Base-by-base conservation (phyloP, 2,888 invertebrate genomes). In the Syritta pipiens region DNA sequence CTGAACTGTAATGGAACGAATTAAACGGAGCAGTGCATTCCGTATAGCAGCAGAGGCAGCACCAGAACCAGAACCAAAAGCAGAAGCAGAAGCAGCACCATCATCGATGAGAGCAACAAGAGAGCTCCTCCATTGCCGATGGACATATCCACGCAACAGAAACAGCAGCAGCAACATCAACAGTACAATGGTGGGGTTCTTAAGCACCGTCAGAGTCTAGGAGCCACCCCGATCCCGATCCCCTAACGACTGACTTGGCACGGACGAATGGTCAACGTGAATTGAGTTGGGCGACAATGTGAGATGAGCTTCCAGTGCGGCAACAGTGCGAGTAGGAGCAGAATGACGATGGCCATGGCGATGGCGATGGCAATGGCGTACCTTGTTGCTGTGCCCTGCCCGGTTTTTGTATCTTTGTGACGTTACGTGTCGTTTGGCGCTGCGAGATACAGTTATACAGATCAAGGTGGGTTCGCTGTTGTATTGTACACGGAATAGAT, bases 1-100 rank as follows among this genome's bases (percentile, higher is more conserved):
- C 82, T 86, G 86, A 86, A 85, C 86, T 86, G 86, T 85, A 84
- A 85, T 84, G 85, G 84, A 86, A 86, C 84, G 85, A 85, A 85
- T 86, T 86, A 86, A 86, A 85, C 84, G 84, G 83, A 82, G 82
- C 83, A 82, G 68, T 84, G 83, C 82, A 83, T 82, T 71, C 60
- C 72, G 42, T 67, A 79, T 42, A 55, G 63, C 48, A 28, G 46
- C 35, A 44, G 49, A 40, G 49, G 22, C 30, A 14, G 14, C 37
- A 14, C 6, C 37, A 17, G 37, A 12, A 37, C 14, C 14, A 37
- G 37, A 3, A 32, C 12, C 12, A 12, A 3, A 10, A 32, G 32
- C 4, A 35, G 37, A 14, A 37, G 14, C 37, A 37, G 37, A 17
- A 55, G 32, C 35, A 35, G 10, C 32, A 55, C 6, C 6, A 17